Percentiles rank a stretch among this genome's conserved stretches.
Conservation (phyloP, 64 coral and sea anemone genomes). For the Montipora efflorescens region DNA sequence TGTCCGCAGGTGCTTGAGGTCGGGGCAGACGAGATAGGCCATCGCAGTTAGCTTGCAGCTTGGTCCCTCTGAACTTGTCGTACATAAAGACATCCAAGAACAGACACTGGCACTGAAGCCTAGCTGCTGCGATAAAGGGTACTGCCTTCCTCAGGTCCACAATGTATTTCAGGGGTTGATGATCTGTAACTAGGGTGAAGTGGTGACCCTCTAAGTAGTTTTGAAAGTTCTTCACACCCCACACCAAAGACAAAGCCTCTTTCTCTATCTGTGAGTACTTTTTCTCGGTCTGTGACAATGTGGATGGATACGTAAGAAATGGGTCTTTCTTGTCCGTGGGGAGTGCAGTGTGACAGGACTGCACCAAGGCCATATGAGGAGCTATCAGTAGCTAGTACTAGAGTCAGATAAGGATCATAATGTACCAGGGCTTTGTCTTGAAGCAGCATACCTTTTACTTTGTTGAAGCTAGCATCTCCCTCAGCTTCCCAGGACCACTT, state of each 20-base stretch:
- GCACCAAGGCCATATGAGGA: slow-evolving; percentile 30
- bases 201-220: slow-evolving; percentile 48
- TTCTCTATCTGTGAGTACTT: no score
- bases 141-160: slow-evolving; percentile 67
- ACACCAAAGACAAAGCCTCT: background rate
- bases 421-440: slow-evolving; percentile 21
- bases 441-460: slow-evolving; percentile 12
- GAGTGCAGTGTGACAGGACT: slow-evolving; percentile 20
- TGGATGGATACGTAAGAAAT: slow-evolving; percentile 6
- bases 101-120: slow-evolving; percentile 51
- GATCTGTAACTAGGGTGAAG: slow-evolving; percentile 60
- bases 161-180: slow-evolving; percentile 73
- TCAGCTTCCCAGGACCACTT: slow-evolving; percentile 6
- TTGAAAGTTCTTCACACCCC: slow-evolving; percentile 70
- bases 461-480: slow-evolving; percentile 9
- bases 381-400: background rate
- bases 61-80: slow-evolving; percentile 20
- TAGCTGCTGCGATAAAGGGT: slow-evolving; percentile 44
- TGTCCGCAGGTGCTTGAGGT: background rate
- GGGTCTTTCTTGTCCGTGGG: slow-evolving; percentile 21
- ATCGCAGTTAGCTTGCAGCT: slow-evolving; percentile 66
- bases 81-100: slow-evolving; percentile 55
- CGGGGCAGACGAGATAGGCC: background rate
- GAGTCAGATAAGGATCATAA: slow-evolving; percentile 3
- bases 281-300: slow-evolving; percentile 13